Conservation (phyloP, 2,113 vertebrate genomes). For the Peucedramus taeniatus region DNA sequence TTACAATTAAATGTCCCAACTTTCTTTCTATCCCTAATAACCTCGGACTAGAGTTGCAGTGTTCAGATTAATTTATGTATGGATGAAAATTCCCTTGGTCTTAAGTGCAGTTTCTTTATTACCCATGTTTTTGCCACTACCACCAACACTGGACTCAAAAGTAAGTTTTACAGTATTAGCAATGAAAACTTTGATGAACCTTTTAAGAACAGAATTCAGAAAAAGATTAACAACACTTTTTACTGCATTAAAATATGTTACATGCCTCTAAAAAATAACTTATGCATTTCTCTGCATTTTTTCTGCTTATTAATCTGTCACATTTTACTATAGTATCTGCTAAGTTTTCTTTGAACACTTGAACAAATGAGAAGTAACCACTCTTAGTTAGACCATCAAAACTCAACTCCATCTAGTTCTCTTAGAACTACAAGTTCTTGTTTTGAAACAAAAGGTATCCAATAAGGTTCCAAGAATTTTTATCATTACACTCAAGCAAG, state of each 20-base stretch:
- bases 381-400: constrained; percentile 6
- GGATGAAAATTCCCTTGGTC: neutral
- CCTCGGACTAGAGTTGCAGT: neutral
- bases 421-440: neutral
- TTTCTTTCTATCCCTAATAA: neutral
- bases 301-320: constrained; percentile 18
- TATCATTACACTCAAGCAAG: neutral
- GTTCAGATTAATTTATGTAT: neutral
- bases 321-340: neutral
- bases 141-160: constrained; percentile 10
- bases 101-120: neutral
- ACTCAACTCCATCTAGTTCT: neutral
- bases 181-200: neutral
- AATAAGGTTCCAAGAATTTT: neutral
- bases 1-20: constrained; percentile 14
- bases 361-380: constrained; percentile 9
- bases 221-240: constrained; percentile 10
- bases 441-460: neutral
- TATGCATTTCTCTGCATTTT: constrained; percentile 9
- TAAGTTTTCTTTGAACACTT: neutral
- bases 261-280: constrained; percentile 20
- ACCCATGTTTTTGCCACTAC: neutral
- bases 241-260: neutral
- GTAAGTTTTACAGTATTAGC: neutral
- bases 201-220: constrained; percentile 10